Evolutionary conservation across 2,888 invertebrate species (phyloP).

Genomic region (Oeneis ivallda): DNA sequence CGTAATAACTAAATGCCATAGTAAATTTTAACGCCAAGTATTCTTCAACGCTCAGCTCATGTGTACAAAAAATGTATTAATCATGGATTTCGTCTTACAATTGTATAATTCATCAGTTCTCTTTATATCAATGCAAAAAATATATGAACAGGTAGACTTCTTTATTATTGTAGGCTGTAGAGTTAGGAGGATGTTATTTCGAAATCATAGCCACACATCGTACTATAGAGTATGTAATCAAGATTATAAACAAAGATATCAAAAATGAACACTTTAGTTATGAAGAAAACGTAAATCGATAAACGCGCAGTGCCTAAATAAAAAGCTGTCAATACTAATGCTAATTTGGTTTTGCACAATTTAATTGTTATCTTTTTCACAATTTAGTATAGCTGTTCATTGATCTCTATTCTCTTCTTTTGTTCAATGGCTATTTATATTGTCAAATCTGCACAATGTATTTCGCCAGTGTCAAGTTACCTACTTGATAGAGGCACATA

Average conservation of each 20-base stretch:
- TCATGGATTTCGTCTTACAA: slow-evolving; percentile 16
- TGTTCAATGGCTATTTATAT: too few species aligned
- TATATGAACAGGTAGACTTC: neutral
- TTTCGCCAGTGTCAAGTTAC: too few species aligned
- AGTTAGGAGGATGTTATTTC: neutral
- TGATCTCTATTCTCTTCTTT: neutral
- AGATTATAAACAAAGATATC: neutral
- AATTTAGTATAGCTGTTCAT: neutral
- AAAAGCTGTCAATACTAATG: too few species aligned
- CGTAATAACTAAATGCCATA: neutral
- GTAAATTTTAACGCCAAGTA: slow-evolving; percentile 4
- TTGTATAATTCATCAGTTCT: slow-evolving; percentile 16
- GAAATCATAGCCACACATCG: neutral
- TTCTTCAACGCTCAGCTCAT: neutral
- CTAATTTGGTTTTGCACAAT: too few species aligned
- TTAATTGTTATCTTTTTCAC: too few species aligned
- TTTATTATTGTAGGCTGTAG: slow-evolving; percentile 9
- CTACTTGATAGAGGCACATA: too few species aligned
- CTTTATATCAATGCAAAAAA: slow-evolving; percentile 11
- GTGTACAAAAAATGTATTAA: slow-evolving; percentile 9
- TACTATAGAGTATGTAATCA: neutral
- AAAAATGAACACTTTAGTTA: too few species aligned
- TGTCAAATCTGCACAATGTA: too few species aligned
- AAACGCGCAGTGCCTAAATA: too few species aligned
- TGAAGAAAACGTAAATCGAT: too few species aligned